Base-by-base conservation (phyloP, 2,888 invertebrate species). In the Hylaea fasciaria region DNA sequence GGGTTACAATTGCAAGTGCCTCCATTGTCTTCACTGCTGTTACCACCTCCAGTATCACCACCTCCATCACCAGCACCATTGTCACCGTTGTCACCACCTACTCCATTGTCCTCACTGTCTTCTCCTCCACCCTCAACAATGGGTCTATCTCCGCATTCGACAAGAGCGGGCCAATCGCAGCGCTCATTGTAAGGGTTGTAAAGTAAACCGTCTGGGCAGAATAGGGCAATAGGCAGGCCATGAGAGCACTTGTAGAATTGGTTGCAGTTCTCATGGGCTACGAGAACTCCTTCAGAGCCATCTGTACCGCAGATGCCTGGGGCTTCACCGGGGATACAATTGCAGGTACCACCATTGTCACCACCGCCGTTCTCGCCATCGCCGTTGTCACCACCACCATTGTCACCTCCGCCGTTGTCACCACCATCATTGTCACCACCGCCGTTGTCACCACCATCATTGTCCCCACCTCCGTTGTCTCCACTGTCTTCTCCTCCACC, bases 261-360 rank as follows among this genome's bases (percentile, higher is more conserved):
- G 56, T 78, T 69, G 58, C 82, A 82, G 52, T 75, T 61, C 62
- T 76, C 73, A 37, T 82, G 80, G 0, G 80, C 74, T 50, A 75
- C 62, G 28, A 73, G 46, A 0, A 52, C 77, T 74, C 47, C 71
- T 14, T 72, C 69, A 3, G 80, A 81, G 3, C 57, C 71, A 29
- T 64, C 62, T 12, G 65, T 68, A 13, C 72, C 72, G 16, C 83
- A 83, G 14, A 77, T 75, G 0, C 58, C 48, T 2, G 72, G 70
- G 0, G 81, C 81, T 64, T 80, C 69, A 5, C 62, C 68, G 0
- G 79, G 80, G 14, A 78, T 58, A 37, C 59, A 64, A 29, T 71
- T 68, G 4, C 68, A 63, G 8, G 58, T 62, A 12, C 48, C 64
- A 39, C 45, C 65, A 13, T 49, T 57, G 29, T 55, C 64, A 37